phyloP scores from a whole-genome alignment of 2,113 vertebrate species.

The Rousettus leschenaultii region DNA sequence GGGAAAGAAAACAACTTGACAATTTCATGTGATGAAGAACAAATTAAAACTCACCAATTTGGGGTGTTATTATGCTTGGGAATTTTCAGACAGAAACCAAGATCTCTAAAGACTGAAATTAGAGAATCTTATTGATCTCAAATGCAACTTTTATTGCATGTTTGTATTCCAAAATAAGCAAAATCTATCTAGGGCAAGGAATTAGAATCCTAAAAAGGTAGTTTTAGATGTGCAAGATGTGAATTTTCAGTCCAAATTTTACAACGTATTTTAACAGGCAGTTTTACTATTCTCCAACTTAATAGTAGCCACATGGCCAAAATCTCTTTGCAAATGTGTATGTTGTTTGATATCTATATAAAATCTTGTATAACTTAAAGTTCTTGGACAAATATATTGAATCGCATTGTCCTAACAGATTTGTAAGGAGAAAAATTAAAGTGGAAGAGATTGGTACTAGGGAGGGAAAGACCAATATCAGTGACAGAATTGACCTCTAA shows the following conservation, averaged over 20 bases:
- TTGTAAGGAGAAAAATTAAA: not conserved
- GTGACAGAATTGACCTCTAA: not conserved
- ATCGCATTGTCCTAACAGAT: not conserved
- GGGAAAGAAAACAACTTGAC: not conserved
- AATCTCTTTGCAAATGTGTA: constrained; percentile 2
- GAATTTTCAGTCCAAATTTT: constrained; percentile 44
- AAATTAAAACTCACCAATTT: constrained; percentile 9
- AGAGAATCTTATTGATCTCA: constrained; percentile 25
- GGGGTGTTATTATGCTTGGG: not conserved
- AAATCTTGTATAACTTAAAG: not conserved
- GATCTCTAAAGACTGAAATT: not conserved
- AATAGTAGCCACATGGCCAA: constrained; percentile 25
- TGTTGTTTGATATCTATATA: constrained; percentile 20
- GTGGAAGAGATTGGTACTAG: not conserved
- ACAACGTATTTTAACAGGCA: not conserved
- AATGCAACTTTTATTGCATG: not conserved
- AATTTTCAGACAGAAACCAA: constrained; percentile 42
- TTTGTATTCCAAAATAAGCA: constrained; percentile 53
- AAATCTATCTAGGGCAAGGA: not conserved
- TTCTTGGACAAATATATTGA: not conserved
- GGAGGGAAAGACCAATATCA: not conserved
- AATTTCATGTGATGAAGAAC: constrained; percentile 3
- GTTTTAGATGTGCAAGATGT: constrained; percentile 2
- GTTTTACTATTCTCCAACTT: constrained; percentile 26
- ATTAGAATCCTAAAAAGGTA: not conserved